Evolutionary conservation across 2,888 invertebrate genomes (phyloP), one percentile per base, ranked within the genome.

Genomic region (Diaprepes abbreviatus): DNA sequence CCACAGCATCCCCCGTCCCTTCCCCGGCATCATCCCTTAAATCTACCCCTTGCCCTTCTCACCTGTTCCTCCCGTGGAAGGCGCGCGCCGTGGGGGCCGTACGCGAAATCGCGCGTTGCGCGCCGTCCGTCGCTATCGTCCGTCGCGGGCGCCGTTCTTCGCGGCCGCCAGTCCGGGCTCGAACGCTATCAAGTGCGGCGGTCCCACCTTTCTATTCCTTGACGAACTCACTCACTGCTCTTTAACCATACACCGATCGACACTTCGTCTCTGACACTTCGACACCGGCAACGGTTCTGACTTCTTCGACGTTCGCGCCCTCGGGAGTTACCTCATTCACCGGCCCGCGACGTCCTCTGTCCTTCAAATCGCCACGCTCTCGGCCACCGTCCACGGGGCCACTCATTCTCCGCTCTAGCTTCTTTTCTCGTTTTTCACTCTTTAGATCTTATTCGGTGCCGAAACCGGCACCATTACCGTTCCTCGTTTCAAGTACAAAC

Each of bases 101-200:
- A 52, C 54, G 50, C 58, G 63, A 50, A 52, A 48, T 21, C 40
- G 48, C 63, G 63, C 64, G 63, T 48, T 58, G 24, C 66, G 54
- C 50, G 28, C 48, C 60, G 59, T 62, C 55, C 60, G 38, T 24
- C 55, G 38, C 24, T 43, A 36, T 33, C 62, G 67, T 54, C 31
- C 45, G 36, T 38, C 40, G 63, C 50, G 52, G 68, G 19, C 62
- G 65, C 70, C 57, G 64, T 38, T 64, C 64, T 54, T 33, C 55
- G 38, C 48, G 16, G 84, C 85, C 74, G 84, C 87, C 74, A 85
- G 87, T 76, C 86, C 87, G 83, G 88, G 82, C 85, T 88, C 77
- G 86, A 85, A 75, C 87, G 85, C 81, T 86, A 86, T 74, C 83
- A 86, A 86, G 87, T 89, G 81, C 89, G 88, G 89, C 84, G 88